These are phyloP conservation scores for Papilio elwesi DNA, from an alignment of 2,888 invertebrate genomes.

Conservation along the genomic window DNA sequence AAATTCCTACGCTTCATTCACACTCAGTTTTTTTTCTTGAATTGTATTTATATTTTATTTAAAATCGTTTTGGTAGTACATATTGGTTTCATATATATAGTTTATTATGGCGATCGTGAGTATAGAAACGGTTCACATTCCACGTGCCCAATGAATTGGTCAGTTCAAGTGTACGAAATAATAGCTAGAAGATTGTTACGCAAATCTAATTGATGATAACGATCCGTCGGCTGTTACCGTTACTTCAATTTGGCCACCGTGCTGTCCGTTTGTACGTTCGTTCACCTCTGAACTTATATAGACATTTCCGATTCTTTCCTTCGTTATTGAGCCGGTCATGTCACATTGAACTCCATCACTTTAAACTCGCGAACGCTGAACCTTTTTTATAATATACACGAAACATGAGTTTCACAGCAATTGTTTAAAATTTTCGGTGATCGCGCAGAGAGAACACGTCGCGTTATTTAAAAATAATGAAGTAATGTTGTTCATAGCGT, in stretches of 20 bases:
- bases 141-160: slow-evolving; percentile 61
- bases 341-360: slow-evolving; percentile 28
- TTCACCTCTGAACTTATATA: slow-evolving; percentile 61
- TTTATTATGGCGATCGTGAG: slow-evolving; percentile 47
- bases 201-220: slow-evolving; percentile 83
- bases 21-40: slow-evolving; percentile 4
- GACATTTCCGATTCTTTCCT: slow-evolving; percentile 52
- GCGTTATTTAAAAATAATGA: slow-evolving; percentile 64
- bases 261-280: slow-evolving; percentile 65
- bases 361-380: slow-evolving; percentile 43
- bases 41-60: not conserved
- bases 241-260: slow-evolving; percentile 80
- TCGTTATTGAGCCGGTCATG: slow-evolving; percentile 41
- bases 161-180: slow-evolving; percentile 64
- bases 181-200: slow-evolving; percentile 81
- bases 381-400: slow-evolving; percentile 45
- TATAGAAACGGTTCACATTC: slow-evolving; percentile 62
- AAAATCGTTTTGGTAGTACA: not conserved
- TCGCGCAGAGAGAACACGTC: slow-evolving; percentile 54
- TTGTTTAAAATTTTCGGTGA: slow-evolving; percentile 35
- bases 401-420: slow-evolving; percentile 35
- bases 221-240: slow-evolving; percentile 72
- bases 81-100: slow-evolving; percentile 27
- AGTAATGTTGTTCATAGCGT: slow-evolving; percentile 50
- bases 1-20: slow-evolving; percentile 42